Evolutionary conservation across 2,113 vertebrate genomes (phyloP), one percentile per base, ranked within the genome.

Genomic region (Chlamydotis undulata): DNA sequence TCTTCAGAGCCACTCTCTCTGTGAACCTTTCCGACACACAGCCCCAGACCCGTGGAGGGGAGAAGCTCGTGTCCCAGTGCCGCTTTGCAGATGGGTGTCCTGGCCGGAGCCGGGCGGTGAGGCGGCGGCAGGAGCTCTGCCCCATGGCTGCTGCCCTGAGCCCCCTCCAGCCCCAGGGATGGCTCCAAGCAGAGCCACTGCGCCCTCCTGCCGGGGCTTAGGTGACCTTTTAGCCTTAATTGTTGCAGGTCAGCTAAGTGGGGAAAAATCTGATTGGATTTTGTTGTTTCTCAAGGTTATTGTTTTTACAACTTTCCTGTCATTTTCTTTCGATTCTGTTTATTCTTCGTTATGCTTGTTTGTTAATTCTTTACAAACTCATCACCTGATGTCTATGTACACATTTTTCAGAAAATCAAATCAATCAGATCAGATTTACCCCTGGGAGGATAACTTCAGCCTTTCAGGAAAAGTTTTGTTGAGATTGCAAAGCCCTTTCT

Each of bases 151-250:
- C 18, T 43, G 64, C 37, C 56, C 35, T 22, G 50, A 56, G 28
- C 10, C 19, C 45, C 4, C 33, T 47, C 25, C 29, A 14, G 33
- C 65, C 50, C 23, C 43, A 21, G 45, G 22, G 10, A 7, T 33
- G 2, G 4, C 63, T 60, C 49, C 37, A 31, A 37, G 49, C 57
- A 56, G 31, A 87, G 31, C 19, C 37, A 19, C 56, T 24, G 45
- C 1, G 2, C n/a, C 15, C 29, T 39, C 55, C 77, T 2, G 0
- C 12, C 1, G 1, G 10, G 13, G 7, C 29, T 9, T 35, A 6
- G 15, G n/a, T 60, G 10, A 56, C 50, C 29, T 77, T 65, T 39
- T 35, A 64, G 33, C 50, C 37, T 68, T 28, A 33, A 43, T 56
- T 69, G 26, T 56, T 76, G 33, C 29, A 43, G 29, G 39, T 88